phyloP scores from a whole-genome alignment of 2,113 vertebrate species.

The Megaleporinus macrocephalus region DNA sequence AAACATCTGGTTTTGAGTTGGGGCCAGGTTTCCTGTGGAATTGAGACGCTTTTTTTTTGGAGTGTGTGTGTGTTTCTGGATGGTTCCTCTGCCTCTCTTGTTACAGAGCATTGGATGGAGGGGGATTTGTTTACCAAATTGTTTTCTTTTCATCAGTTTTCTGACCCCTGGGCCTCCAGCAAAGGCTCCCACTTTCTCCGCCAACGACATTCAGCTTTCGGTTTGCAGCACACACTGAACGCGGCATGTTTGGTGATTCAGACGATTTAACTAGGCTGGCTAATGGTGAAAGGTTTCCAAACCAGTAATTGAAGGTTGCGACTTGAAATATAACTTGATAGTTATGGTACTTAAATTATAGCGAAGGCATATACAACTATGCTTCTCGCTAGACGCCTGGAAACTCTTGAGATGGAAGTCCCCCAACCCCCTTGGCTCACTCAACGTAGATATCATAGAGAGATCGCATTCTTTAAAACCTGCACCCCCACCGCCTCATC shows the following conservation, averaged over 20 bases:
- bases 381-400: too few species aligned
- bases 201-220: background rate
- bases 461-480: too few species aligned
- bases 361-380: too few species aligned
- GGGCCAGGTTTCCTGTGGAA: slow-evolving; percentile 74
- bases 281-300: too few species aligned
- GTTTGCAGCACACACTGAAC: background rate
- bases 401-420: too few species aligned
- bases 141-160: slow-evolving; percentile 60
- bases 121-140: slow-evolving; percentile 65
- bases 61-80: slow-evolving; percentile 62
- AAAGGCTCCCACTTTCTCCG: slow-evolving; percentile 24
- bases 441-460: too few species aligned
- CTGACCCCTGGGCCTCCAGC: slow-evolving; percentile 55
- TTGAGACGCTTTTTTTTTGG: slow-evolving; percentile 66
- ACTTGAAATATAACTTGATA: too few species aligned
- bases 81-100: slow-evolving; percentile 69
- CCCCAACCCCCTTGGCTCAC: too few species aligned
- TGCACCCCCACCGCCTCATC: too few species aligned
- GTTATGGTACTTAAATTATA: too few species aligned
- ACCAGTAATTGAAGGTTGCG: too few species aligned
- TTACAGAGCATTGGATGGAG: slow-evolving; percentile 67
- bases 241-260: background rate
- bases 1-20: slow-evolving; percentile 78
- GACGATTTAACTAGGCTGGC: too few species aligned